phyloP scores from a whole-genome alignment of 2,797 vertebrate species.

The Cheirogaleus major region DNA sequence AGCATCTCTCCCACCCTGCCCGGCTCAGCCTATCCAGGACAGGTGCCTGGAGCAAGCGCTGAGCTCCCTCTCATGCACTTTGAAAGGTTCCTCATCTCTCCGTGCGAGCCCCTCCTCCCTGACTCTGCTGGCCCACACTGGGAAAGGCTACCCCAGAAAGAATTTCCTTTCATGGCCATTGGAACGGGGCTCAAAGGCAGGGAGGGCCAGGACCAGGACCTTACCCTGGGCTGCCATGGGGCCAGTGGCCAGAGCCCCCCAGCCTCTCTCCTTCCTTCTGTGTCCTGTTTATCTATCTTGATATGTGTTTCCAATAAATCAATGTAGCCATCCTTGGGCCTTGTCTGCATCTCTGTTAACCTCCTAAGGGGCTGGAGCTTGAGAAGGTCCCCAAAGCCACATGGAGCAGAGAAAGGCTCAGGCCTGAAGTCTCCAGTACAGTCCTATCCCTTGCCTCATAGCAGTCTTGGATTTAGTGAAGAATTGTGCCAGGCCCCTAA shows the following conservation, averaged over 20 bases:
- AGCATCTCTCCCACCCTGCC: background rate
- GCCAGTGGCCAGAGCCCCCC: background rate
- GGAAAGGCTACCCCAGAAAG: background rate
- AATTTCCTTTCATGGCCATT: background rate
- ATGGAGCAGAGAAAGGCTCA: background rate
- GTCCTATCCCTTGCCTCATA: background rate
- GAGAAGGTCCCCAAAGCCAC: background rate
- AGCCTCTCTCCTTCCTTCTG: background rate
- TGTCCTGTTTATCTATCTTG: constrained; percentile 26
- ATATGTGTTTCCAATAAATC: constrained; percentile 75
- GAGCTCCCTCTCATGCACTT: background rate
- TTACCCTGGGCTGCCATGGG: background rate
- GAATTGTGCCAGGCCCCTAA: background rate
- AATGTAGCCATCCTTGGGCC: background rate
- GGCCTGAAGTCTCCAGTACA: background rate
- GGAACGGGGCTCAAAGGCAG: background rate
- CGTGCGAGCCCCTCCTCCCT: background rate
- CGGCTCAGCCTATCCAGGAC: background rate
- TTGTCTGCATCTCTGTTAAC: constrained; percentile 1
- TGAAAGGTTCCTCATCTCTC: background rate
- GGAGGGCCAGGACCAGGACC: background rate
- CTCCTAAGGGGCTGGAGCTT: background rate
- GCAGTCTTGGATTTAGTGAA: background rate
- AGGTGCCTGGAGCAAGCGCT: background rate
- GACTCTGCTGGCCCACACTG: background rate